Conservation (phyloP, 2,113 vertebrate genomes). For the Pogonocichla stellata region DNA sequence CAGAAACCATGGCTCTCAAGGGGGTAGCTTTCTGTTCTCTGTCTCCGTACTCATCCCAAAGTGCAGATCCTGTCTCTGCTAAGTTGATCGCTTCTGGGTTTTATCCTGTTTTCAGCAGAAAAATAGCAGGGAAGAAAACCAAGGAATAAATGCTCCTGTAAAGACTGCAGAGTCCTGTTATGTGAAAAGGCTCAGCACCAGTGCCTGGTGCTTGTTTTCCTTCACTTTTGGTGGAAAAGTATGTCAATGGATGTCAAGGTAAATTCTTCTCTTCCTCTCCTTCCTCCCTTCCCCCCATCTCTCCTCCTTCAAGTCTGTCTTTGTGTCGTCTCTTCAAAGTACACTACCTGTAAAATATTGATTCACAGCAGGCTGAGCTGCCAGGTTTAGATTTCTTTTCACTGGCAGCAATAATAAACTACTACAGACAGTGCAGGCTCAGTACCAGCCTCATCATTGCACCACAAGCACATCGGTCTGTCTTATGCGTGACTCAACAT, state of each 20-base stretch:
- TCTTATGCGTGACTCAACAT: conserved; percentile 71
- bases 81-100: not conserved
- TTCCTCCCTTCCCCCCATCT: conserved; percentile 17
- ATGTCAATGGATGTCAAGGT: conserved; percentile 74
- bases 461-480: conserved; percentile 62
- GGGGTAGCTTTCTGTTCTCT: not conserved
- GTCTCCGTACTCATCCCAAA: not conserved
- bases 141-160: conserved; percentile 45
- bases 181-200: not conserved
- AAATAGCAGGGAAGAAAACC: conserved; percentile 7
- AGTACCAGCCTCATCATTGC: conserved; percentile 62
- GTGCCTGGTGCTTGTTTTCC: conserved; percentile 49
- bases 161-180: conserved; percentile 15
- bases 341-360: conserved; percentile 85
- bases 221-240: conserved; percentile 65
- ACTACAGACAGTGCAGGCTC: conserved; percentile 71
- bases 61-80: not conserved
- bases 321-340: conserved; percentile 81
- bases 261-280: conserved; percentile 63
- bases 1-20: not conserved
- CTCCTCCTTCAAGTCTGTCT: conserved; percentile 72
- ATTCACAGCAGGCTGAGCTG: conserved; percentile 82
- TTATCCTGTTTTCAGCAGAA: not conserved
- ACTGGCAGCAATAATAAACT: conserved; percentile 78
- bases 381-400: conserved; percentile 79